Evolutionary conservation across 23 tunicate genomes (phyloP).

Genomic region (Diplosoma virens): DNA sequence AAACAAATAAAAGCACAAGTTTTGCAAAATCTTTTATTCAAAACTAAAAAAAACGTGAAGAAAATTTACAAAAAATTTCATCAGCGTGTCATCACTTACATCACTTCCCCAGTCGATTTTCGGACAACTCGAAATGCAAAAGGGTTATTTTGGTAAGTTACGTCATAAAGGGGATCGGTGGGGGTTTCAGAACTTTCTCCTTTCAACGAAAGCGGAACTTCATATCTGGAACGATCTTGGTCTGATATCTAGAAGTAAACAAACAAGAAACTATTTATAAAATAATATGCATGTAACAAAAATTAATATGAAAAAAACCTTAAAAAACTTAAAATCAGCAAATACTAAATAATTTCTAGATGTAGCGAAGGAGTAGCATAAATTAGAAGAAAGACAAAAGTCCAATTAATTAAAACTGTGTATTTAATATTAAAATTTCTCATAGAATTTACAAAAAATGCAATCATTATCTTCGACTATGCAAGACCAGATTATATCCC

Average conservation of each 20-base stretch:
- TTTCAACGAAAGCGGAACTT: constrained; percentile 50
- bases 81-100: constrained; percentile 43
- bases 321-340: background rate
- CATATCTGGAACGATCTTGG: constrained; percentile 30
- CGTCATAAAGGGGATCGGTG: constrained; percentile 46
- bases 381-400: too few relatives aligned
- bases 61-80: background rate
- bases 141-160: constrained; percentile 52
- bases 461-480: too few relatives aligned
- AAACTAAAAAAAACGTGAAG: too few relatives aligned
- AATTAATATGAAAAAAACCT: background rate
- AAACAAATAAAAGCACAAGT: background rate
- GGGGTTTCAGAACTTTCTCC: constrained; percentile 10
- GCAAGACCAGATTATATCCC: too few relatives aligned
- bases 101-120: constrained; percentile 38
- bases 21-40: background rate
- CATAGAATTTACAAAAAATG: too few relatives aligned
- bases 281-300: background rate
- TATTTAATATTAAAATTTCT: too few relatives aligned
- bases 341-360: too few relatives aligned
- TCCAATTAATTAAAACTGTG: too few relatives aligned
- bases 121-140: constrained; percentile 57
- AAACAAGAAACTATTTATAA: background rate
- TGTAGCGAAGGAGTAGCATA: too few relatives aligned
- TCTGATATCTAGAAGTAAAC: constrained; percentile 32